Percentiles rank a stretch among this genome's conserved stretches.
Evolutionary conservation across 2,797 vertebrate genomes (phyloP).

Genomic region (Bovichtus variegatus): DNA sequence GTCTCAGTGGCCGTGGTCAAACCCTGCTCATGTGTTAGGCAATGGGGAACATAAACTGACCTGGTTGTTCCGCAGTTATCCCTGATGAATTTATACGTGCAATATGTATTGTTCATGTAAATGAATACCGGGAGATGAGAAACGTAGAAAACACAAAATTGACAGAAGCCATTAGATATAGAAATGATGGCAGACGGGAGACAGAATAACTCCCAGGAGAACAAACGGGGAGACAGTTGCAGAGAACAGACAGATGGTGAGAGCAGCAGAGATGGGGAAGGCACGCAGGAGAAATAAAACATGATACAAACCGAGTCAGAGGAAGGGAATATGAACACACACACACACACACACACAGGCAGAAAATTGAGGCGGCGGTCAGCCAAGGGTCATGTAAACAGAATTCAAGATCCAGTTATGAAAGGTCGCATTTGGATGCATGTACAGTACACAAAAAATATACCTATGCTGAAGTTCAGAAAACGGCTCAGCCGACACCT

Average conservation of each 20-base stretch:
- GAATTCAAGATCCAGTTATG: constrained; percentile 37
- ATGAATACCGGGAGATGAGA: neutral
- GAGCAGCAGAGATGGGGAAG: constrained; percentile 12
- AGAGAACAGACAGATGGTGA: constrained; percentile 19
- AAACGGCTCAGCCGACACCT: neutral
- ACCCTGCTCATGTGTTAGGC: constrained; percentile 46
- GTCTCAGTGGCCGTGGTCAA: constrained; percentile 39
- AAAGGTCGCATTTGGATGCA: constrained; percentile 10
- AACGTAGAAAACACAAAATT: neutral
- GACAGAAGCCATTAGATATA: neutral
- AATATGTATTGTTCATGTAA: neutral
- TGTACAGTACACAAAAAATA: neutral
- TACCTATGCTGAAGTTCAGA: neutral
- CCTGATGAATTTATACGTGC: neutral
- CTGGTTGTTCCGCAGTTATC: constrained; percentile 24
- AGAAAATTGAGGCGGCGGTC: constrained; percentile 53
- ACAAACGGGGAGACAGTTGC: neutral
- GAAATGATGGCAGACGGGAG: neutral
- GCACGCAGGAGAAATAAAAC: constrained; percentile 31
- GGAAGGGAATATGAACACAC: constrained; percentile 13
- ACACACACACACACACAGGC: constrained; percentile 36
- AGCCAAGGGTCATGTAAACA: constrained; percentile 56
- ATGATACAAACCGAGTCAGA: constrained; percentile 16
- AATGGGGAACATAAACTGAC: constrained; percentile 48
- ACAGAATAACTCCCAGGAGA: neutral